Percentiles rank a stretch among this genome's conserved stretches.
Evolutionary conservation across 2,797 vertebrate species (phyloP).

Genomic region (Hoplostethus atlanticus): DNA sequence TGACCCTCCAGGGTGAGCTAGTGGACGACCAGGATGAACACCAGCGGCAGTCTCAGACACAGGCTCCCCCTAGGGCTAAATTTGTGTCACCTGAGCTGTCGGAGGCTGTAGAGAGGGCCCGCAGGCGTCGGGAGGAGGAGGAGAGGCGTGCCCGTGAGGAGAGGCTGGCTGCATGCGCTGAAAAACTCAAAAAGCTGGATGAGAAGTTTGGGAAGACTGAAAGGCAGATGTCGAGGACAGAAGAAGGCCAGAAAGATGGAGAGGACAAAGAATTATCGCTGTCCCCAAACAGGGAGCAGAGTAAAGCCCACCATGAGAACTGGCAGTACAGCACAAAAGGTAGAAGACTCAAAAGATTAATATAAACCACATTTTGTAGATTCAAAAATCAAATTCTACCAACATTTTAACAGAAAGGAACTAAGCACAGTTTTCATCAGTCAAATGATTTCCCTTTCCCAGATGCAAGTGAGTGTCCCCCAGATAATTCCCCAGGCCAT

Average conservation of each 20-base stretch:
- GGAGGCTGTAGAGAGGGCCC: slow-evolving; percentile 94
- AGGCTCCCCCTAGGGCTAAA: slow-evolving; percentile 88
- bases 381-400: background rate
- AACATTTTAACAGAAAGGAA: background rate
- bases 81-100: slow-evolving; percentile 93
- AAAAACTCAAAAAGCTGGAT: slow-evolving; percentile 97
- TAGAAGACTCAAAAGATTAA: slow-evolving; percentile 52
- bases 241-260: slow-evolving; percentile 83
- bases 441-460: slow-evolving; percentile 1
- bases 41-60: slow-evolving; percentile 77
- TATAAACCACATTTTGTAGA: background rate
- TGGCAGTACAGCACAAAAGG: slow-evolving; percentile 88
- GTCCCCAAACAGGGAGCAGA: slow-evolving; percentile 84
- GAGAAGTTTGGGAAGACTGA: slow-evolving; percentile 92
- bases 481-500: slow-evolving; percentile 81
- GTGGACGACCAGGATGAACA: slow-evolving; percentile 90
- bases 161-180: slow-evolving; percentile 94
- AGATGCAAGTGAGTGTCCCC: slow-evolving; percentile 79
- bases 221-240: slow-evolving; percentile 84
- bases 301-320: slow-evolving; percentile 81
- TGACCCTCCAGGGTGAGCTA: slow-evolving; percentile 83
- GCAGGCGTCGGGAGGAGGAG: slow-evolving; percentile 93
- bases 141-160: slow-evolving; percentile 94
- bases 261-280: slow-evolving; percentile 82
- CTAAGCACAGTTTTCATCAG: background rate